A percentile compares a stretch with the other conserved stretches of the same genome.
Evolutionary conservation across 2,888 invertebrate species (phyloP).

Genomic region (Ferdinandea cuprea): DNA sequence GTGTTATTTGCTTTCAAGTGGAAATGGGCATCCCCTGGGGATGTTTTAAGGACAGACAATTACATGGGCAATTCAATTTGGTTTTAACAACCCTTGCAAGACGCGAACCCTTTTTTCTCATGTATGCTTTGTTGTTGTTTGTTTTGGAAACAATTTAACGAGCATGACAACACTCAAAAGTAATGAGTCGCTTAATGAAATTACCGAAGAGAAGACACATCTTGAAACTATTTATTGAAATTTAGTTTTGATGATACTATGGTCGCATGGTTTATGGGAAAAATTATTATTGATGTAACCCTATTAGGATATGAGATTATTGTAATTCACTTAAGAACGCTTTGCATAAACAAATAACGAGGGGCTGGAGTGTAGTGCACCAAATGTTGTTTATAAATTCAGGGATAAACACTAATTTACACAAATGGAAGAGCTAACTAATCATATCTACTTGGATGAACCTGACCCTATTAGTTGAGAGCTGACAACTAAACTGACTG

Average conservation of each 20-base stretch:
- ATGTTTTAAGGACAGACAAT: conserved; percentile 40
- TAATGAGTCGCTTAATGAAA: conserved; percentile 29
- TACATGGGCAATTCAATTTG: conserved; percentile 41
- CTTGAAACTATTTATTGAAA: conserved; percentile 28
- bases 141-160: conserved; percentile 51
- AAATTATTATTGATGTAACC: neutral
- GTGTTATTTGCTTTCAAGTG: conserved; percentile 47
- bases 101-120: conserved; percentile 37
- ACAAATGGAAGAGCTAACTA: no score
- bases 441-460: no score
- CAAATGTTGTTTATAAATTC: no score
- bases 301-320: no score
- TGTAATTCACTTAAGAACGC: no score
- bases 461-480: no score
- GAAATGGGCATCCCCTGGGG: conserved; percentile 32
- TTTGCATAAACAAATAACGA: no score
- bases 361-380: no score
- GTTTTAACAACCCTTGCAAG: conserved; percentile 33
- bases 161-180: conserved; percentile 42
- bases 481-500: no score
- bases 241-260: conserved; percentile 9
- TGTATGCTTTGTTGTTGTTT: conserved; percentile 14
- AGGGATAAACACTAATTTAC: no score
- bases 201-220: conserved; percentile 34
- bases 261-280: conserved; percentile 23